Conservation (phyloP, 2,888 invertebrate species). For the Alitta virens region DNA sequence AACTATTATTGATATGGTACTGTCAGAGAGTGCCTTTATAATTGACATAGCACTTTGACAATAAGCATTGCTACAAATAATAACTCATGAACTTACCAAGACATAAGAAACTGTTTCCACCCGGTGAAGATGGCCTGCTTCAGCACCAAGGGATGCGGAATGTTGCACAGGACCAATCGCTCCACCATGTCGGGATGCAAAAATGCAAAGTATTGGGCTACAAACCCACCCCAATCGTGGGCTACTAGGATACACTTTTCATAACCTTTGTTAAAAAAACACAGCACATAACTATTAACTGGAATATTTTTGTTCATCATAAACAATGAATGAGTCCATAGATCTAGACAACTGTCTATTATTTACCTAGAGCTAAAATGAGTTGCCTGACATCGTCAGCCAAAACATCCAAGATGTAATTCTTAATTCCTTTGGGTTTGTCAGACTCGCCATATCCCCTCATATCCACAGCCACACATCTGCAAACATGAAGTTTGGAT, state of each 20-base stretch:
- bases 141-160: too few relatives aligned
- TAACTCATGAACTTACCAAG: too few relatives aligned
- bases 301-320: too few relatives aligned
- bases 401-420: neutral
- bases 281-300: too few relatives aligned
- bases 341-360: neutral
- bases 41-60: too few relatives aligned
- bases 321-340: too few relatives aligned
- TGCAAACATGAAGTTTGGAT: neutral
- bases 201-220: constrained; percentile 69
- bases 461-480: neutral
- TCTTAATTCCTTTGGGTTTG: neutral
- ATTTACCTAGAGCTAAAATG: neutral
- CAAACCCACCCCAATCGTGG: constrained; percentile 73
- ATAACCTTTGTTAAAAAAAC: too few relatives aligned
- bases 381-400: neutral
- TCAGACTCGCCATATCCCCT: neutral
- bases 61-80: too few relatives aligned
- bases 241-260: constrained; percentile 61
- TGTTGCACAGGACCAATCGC: constrained; percentile 69
- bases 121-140: too few relatives aligned
- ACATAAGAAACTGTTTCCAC: too few relatives aligned
- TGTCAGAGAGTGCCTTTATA: too few relatives aligned
- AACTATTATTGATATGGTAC: too few relatives aligned
- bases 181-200: constrained; percentile 65